Evolutionary conservation across 2,888 invertebrate genomes (phyloP).

Genomic region (Caenorhabditis uteleia): DNA sequence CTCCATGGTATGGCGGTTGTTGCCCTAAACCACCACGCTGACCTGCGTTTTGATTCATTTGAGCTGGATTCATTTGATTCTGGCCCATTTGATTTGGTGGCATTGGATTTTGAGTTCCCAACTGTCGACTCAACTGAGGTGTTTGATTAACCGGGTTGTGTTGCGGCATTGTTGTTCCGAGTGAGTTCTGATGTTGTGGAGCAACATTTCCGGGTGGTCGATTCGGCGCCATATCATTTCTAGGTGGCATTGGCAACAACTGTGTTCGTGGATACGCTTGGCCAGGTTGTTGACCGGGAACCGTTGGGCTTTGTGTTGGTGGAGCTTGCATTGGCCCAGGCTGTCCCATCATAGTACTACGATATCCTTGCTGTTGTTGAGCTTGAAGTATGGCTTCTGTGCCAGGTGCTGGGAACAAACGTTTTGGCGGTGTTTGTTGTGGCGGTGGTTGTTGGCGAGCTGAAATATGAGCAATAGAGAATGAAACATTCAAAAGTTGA

Average conservation of each 20-base stretch:
- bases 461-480: background rate
- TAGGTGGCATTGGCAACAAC: conserved; percentile 2
- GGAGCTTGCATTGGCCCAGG: conserved; percentile 18
- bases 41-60: background rate
- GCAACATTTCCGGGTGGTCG: background rate
- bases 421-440: background rate
- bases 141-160: too few species aligned
- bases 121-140: too few species aligned
- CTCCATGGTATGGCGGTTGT: conserved; percentile 8
- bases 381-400: background rate
- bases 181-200: background rate
- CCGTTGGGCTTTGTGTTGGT: background rate
- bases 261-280: background rate
- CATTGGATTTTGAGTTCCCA: too few species aligned
- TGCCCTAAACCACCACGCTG: background rate
- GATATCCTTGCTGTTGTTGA: conserved; percentile 9
- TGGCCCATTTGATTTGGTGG: too few species aligned
- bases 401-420: background rate
- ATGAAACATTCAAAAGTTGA: background rate
- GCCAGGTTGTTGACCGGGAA: background rate
- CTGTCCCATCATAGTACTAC: conserved; percentile 9
- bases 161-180: too few species aligned
- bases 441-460: background rate
- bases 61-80: too few species aligned
- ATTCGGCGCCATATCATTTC: background rate